Base-by-base conservation (phyloP, 1,140 invertebrate genomes). In the Drosophila varians region DNA sequence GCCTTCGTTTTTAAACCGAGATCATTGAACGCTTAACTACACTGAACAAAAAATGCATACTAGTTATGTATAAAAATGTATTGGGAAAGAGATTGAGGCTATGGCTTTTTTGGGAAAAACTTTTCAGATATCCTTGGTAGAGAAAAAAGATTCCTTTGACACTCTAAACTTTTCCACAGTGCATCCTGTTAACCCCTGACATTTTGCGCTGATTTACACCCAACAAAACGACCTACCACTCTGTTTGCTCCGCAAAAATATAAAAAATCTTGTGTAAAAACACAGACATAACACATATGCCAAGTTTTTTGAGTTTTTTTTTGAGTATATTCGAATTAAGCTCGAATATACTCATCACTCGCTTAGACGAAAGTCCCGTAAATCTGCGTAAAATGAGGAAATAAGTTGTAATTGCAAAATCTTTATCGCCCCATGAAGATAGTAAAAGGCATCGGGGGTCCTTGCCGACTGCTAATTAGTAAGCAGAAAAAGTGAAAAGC, bases 1-100 rank as follows among this genome's bases (percentile, higher is more conserved):
- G 43, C 46, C 36, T 38, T 38, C 14, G 42, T 66, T 65, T 66
- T 66, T 43, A 42, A 65, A 65, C 45, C 62, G 62, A 66, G 62
- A 66, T 66, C 62, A 66, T 65, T 66, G 62, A 66, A 66, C 62
- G 62, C 62, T 66, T 66, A 66, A 52, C 62, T 42, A 31, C 62
- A 66, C 46, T 40, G 46, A 3, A 16, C 65, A 25, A 65, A 14
- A 21, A 28, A 8, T 4, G 2, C n/a, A 6, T 1, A 38, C 1
- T 6, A 4, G 6, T 38, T 16, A 0, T 11, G 9, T 11, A 11
- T 31, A 14, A 38, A 38, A 38, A 14, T 7, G 6, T 16, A 38
- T 31, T 31, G 4, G 3, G 16, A 1, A 38, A 38, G 16, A 11
- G 9, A 31, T 31, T 31, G 1, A 14, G 6, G 12, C 12, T 16